These are phyloP conservation scores for Gephyroberyx darwinii DNA, from an alignment of 2,797 vertebrate species.

Conservation along the genomic window DNA sequence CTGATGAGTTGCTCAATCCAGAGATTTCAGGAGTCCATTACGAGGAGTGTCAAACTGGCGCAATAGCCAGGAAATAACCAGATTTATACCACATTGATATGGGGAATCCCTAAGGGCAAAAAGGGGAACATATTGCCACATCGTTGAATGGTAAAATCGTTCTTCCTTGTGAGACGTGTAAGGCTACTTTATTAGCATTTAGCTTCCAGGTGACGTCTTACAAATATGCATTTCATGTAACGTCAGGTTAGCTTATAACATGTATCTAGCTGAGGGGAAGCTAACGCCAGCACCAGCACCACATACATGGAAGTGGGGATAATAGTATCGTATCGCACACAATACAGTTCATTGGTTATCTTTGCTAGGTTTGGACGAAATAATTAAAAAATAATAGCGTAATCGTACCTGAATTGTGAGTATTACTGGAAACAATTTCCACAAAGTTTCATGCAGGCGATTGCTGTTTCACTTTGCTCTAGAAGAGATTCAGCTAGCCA, in stretches of 20 bases:
- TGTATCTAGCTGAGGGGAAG: too few species aligned
- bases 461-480: slow-evolving; percentile 57
- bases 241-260: neutral
- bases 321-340: neutral
- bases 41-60: slow-evolving; percentile 30
- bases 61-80: slow-evolving; percentile 19
- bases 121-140: neutral
- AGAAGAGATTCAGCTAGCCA: slow-evolving; percentile 31
- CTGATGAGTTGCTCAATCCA: slow-evolving; percentile 42
- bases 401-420: slow-evolving; percentile 35
- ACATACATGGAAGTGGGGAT: too few species aligned
- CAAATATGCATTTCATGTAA: neutral
- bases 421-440: slow-evolving; percentile 10
- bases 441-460: slow-evolving; percentile 8
- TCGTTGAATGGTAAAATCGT: neutral
- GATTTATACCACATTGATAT: neutral
- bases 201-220: neutral
- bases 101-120: slow-evolving; percentile 10
- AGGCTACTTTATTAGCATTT: neutral
- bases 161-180: too few species aligned
- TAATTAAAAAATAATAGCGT: neutral
- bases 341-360: neutral
- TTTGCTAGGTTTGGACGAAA: neutral
- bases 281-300: too few species aligned
- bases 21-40: slow-evolving; percentile 64